Conservation (phyloP, 2,113 vertebrate species). For the Petrocephalus microphthalmus region DNA sequence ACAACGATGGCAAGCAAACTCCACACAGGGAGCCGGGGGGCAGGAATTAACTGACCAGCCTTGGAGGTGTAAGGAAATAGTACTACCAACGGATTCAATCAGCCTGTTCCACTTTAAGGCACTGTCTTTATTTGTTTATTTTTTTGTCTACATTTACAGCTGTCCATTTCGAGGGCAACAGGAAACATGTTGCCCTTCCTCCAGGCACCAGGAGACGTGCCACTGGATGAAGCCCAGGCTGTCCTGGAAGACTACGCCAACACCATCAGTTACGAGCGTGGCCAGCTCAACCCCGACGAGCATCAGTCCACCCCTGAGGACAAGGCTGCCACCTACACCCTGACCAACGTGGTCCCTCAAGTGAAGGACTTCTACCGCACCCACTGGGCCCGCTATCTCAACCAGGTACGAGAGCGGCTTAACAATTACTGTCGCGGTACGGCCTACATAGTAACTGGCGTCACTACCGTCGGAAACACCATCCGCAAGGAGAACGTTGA, state of each 20-base stretch:
- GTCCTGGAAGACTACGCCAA: slow-evolving; percentile 55
- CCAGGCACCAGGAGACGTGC: no score
- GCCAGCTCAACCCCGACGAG: slow-evolving; percentile 64
- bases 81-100: no score
- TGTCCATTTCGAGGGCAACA: no score
- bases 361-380: slow-evolving; percentile 56
- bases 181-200: no score
- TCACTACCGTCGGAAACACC: slow-evolving; percentile 45
- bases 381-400: slow-evolving; percentile 47
- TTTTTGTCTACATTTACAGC: no score
- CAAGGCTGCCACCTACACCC: slow-evolving; percentile 62
- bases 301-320: slow-evolving; percentile 53
- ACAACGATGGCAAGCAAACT: no score
- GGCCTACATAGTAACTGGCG: slow-evolving; percentile 49
- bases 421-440: slow-evolving; percentile 57
- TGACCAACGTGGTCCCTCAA: slow-evolving; percentile 72
- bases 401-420: slow-evolving; percentile 38
- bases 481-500: slow-evolving; percentile 50
- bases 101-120: no score
- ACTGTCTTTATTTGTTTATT: no score
- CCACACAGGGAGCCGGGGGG: no score
- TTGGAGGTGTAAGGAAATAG: no score
- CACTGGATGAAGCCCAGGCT: slow-evolving; percentile 35
- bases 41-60: no score
- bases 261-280: slow-evolving; percentile 49